Base-by-base conservation (phyloP, 2,888 invertebrate genomes). In the Orthonevra nobilis region DNA sequence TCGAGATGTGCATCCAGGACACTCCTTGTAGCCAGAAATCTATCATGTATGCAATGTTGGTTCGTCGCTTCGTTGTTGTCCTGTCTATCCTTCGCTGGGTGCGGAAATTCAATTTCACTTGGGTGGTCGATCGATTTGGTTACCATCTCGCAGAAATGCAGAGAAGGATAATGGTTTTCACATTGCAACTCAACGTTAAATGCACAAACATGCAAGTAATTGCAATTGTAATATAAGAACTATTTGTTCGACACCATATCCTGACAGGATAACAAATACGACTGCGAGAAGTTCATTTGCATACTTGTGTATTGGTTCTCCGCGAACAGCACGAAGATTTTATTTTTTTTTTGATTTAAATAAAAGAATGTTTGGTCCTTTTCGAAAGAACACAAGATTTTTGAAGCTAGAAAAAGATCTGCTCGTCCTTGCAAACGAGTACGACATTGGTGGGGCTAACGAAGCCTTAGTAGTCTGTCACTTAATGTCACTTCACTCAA, bases 141-240 rank as follows among this genome's bases (percentile, higher is more conserved):
- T 1, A 5, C 32, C 14, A n/a, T 36, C 30, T 54, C 10, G 12
- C 19, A 48, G 38, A 48, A 30, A 36, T 14, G 23, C 26, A n/a
- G 7, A 19, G 4, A 20, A 20, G n/a, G 28, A 30, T 20, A 42
- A 42, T 14, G 12, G 10, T 42, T 50, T 40, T 19, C 14, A 54
- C 28, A 60, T 15, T 61, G 52, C 36, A 52, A 61, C 52, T n/a
- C 23, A 23, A 72, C 38, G 38, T 30, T 72, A 63, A 72, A 63
- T 64, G 64, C 38, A 56, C 54, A 63, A 56, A 56, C 54, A 72
- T 56, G 63, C 26, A 15, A 63, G 48, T 63, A 63, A 64, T 64
- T 72, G 72, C 64, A 48, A 54, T 56, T 64, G 72, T 54, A 56
- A 40, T 32, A 72, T 40, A 64, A 56, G 32, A 63, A 32, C 46